Conservation (phyloP, 2,797 vertebrate genomes). For the Lagothrix lagotricha region DNA sequence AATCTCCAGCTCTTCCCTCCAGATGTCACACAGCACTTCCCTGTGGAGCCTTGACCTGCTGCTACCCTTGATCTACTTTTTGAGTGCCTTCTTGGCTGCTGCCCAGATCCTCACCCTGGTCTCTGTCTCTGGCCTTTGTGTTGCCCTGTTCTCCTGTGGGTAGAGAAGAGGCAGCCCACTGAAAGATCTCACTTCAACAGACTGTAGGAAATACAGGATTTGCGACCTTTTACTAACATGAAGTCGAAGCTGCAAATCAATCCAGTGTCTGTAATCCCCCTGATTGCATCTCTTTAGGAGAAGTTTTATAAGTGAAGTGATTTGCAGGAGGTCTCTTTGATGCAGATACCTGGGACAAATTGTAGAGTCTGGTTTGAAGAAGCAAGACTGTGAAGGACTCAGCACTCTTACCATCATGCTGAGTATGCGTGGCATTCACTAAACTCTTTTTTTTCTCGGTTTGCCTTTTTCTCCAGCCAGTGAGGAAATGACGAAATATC, state of each 20-base stretch:
- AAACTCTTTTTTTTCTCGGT: not conserved
- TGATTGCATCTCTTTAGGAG: constrained; percentile 36
- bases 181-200: not conserved
- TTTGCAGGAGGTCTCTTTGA: constrained; percentile 36
- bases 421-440: not conserved
- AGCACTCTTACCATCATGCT: not conserved
- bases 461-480: not conserved
- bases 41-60: not conserved
- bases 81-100: not conserved
- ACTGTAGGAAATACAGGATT: not conserved
- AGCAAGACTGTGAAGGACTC: not conserved
- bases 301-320: constrained; percentile 27
- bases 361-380: not conserved
- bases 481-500: not conserved
- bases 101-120: not conserved
- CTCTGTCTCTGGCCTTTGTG: not conserved
- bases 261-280: constrained; percentile 7
- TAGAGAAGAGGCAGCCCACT: not conserved
- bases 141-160: not conserved
- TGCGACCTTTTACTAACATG: not conserved
- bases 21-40: not conserved
- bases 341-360: not conserved
- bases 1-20: not conserved
- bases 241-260: not conserved
- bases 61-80: not conserved